Evolutionary conservation across 37 sponge, comb jelly and placozoan genomes (phyloP).

Genomic region (Halisarca cf. caerulea): DNA sequence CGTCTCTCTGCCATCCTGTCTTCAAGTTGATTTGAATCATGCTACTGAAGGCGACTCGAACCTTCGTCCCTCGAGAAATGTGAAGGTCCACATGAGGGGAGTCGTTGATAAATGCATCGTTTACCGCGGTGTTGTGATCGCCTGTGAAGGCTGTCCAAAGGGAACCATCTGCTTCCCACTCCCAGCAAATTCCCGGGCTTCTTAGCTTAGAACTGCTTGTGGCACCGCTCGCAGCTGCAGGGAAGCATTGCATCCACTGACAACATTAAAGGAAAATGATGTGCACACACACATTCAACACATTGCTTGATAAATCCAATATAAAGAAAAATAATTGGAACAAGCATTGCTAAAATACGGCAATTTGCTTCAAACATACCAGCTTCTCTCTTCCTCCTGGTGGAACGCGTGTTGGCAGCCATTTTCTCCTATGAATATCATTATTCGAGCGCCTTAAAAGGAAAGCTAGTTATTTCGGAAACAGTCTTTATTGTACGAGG

Average conservation of each 20-base stretch:
- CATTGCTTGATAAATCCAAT: too few species aligned
- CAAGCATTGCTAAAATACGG: too few species aligned
- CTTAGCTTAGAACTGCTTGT: neutral
- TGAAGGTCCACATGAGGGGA: neutral
- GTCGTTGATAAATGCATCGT: conserved; percentile 23
- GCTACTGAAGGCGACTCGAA: conserved; percentile 43
- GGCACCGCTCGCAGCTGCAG: neutral
- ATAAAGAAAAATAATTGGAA: too few species aligned
- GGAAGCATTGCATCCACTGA: too few species aligned
- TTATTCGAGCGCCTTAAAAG: neutral
- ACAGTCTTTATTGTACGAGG: too few species aligned
- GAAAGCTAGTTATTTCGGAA: neutral
- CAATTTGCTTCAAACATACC: too few species aligned
- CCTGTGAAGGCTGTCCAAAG: conserved; percentile 44
- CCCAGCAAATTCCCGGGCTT: conserved; percentile 40
- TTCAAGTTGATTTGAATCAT: conserved; percentile 67
- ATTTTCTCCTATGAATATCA: neutral
- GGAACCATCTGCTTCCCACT: conserved; percentile 67
- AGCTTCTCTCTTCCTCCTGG: too few species aligned
- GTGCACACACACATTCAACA: too few species aligned
- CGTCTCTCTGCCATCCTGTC: conserved; percentile 66
- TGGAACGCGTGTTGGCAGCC: too few species aligned
- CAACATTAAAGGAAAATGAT: too few species aligned
- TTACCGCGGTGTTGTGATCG: conserved; percentile 18
- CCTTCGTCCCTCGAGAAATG: conserved; percentile 23